Evolutionary conservation across 2,888 invertebrate species (phyloP).

Genomic region (Bembecia ichneumoniformis): DNA sequence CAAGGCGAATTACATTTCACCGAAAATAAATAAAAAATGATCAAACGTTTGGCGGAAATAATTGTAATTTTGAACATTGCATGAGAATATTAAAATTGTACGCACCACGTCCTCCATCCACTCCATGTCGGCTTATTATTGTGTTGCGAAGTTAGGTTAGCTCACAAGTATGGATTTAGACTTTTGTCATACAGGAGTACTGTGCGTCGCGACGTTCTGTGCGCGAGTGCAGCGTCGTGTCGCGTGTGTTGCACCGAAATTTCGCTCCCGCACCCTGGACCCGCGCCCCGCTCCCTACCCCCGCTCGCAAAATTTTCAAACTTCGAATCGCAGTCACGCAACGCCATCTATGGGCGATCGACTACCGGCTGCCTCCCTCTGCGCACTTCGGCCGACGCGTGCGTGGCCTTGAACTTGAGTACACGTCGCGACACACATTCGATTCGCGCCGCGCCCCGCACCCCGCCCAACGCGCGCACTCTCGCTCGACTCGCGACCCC

Average conservation of each 20-base stretch:
- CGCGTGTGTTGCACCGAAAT: slow-evolving; percentile 63
- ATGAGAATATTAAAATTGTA: slow-evolving; percentile 23
- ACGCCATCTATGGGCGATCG: slow-evolving; percentile 63
- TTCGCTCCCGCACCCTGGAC: slow-evolving; percentile 54
- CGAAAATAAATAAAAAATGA: slow-evolving; percentile 12
- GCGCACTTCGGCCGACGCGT: slow-evolving; percentile 6
- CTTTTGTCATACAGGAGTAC: slow-evolving; percentile 47
- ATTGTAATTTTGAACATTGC: slow-evolving; percentile 11
- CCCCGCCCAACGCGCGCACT: slow-evolving; percentile 30
- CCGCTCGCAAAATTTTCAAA: slow-evolving; percentile 60
- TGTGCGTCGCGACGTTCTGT: slow-evolving; percentile 66
- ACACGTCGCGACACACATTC: slow-evolving; percentile 62
- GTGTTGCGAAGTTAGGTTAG: slow-evolving; percentile 32
- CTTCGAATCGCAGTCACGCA: slow-evolving; percentile 51
- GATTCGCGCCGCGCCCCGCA: slow-evolving; percentile 38
- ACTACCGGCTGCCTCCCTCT: slow-evolving; percentile 33
- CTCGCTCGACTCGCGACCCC: slow-evolving; percentile 45
- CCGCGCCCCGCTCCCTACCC: slow-evolving; percentile 42
- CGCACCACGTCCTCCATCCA: slow-evolving; percentile 69
- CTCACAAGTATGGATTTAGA: slow-evolving; percentile 36
- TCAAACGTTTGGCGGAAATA: background rate
- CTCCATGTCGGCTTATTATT: slow-evolving; percentile 54
- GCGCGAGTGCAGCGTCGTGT: slow-evolving; percentile 66
- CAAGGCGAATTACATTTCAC: slow-evolving; percentile 41
- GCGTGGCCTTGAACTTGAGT: slow-evolving; percentile 70